These are phyloP conservation scores for Dendrocincla tyrannina DNA, from an alignment of 2,797 vertebrate genomes.

Conservation along the genomic window DNA sequence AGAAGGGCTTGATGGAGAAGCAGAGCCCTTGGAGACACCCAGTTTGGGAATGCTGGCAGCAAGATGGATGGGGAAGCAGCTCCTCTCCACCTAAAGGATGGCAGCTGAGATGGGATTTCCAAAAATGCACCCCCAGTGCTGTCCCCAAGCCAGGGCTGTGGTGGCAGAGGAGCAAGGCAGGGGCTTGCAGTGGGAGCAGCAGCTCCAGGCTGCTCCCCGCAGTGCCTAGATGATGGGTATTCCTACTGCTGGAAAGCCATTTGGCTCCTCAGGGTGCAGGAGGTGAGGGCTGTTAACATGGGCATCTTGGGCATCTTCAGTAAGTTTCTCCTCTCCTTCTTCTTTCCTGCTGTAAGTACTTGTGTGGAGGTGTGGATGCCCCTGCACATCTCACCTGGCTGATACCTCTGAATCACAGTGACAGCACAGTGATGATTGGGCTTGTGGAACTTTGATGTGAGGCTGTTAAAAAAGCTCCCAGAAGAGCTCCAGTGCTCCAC, in stretches of 20 bases:
- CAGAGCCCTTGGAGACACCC: not conserved
- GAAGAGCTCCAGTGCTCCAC: not conserved
- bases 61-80: not conserved
- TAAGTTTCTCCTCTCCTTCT: not conserved
- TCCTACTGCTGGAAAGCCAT: not conserved
- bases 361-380: not conserved
- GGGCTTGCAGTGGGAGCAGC: fast-evolving
- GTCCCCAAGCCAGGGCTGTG: fast-evolving
- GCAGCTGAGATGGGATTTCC: not conserved
- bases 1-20: not conserved
- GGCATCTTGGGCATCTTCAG: not conserved
- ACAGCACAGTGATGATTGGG: not conserved
- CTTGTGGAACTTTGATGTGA: not conserved
- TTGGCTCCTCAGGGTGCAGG: not conserved
- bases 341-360: not conserved
- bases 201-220: not conserved
- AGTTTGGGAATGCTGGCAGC: not conserved
- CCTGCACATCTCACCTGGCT: not conserved
- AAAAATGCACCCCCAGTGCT: fast-evolving
- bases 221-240: not conserved
- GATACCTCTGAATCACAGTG: not conserved
- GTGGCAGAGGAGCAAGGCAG: not conserved
- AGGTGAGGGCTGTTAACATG: not conserved
- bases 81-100: not conserved
- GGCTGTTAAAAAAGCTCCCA: not conserved